Conservation (phyloP, 2,888 invertebrate species). For the Didymodactylos carnosus region DNA sequence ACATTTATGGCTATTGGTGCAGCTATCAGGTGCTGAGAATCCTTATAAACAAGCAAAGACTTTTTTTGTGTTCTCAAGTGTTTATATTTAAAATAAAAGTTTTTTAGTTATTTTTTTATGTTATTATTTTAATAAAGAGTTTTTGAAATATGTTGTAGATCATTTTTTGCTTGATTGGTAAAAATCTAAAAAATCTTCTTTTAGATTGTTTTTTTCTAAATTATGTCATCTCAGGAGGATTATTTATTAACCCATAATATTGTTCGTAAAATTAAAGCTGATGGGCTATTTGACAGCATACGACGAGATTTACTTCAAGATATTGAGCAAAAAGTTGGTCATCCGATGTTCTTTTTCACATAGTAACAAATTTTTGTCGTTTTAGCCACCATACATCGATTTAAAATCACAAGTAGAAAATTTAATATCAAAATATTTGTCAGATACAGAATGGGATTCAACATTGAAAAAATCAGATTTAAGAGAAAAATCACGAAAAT, state of each 20-base stretch:
- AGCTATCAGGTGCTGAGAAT: constrained; percentile 41
- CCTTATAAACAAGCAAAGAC: too few relatives aligned
- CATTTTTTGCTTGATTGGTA: too few relatives aligned
- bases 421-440: not conserved
- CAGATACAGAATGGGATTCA: not conserved
- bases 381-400: not conserved
- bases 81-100: too few relatives aligned
- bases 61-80: too few relatives aligned
- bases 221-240: too few relatives aligned
- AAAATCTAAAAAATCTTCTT: not conserved
- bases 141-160: too few relatives aligned
- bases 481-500: not conserved
- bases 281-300: not conserved
- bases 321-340: not conserved
- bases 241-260: too few relatives aligned
- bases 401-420: not conserved
- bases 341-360: not conserved
- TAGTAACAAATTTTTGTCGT: not conserved
- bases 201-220: not conserved
- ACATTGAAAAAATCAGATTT: not conserved
- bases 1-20: constrained; percentile 65
- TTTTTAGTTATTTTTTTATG: too few relatives aligned
- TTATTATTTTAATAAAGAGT: too few relatives aligned
- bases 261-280: not conserved
- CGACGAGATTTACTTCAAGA: not conserved